Base-by-base conservation (phyloP, 1,140 invertebrate species). In the Calephelis nemesis region DNA sequence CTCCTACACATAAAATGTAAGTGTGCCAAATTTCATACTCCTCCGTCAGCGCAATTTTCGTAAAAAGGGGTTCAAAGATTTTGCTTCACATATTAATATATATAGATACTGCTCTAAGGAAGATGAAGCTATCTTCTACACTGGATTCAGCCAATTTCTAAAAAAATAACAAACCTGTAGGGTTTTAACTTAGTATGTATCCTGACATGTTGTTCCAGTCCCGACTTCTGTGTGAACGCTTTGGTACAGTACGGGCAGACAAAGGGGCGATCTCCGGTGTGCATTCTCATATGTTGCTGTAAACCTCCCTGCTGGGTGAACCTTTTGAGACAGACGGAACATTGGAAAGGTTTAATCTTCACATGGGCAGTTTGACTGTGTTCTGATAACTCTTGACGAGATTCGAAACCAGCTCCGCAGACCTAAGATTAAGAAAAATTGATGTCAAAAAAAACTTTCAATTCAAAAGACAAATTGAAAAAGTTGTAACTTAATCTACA, bases 161-260 rank as follows among this genome's bases (percentile, higher is more conserved):
- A 30, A 30, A 30, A 30, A 30, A 2, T 30, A 30, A 30, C 50
- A 1, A 3, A 54, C 50, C n/a, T 90, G 84, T 94, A 95, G 0
- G 95, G 95, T 66, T 93, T 73, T 87, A 92, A 10, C 54, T 95
- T 95, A 0, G 94, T 95, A 75, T 96, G 95, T 5, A 94, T 95
- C 42, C 93, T 84, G 70, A 95, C 89, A 69, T 96, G 95, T 47
- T 94, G 93, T 70, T 93, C 93, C 0, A 94, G 77, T 0, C 90
- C 90, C 0, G 87, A 87, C 71, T 96, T 96, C 84, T 97, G 97
- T 11, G 97, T 96, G 91, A 98, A 98, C 2, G 96, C 93, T 69
- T 98, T 97, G 1, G 95, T 93, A 83, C 98, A 98, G 12, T 96
- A 90, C 0, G 94, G 95, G 83, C 98, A 98, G 12, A 95, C 92